Evolutionary conservation across 2,888 invertebrate species (phyloP), one percentile per base, ranked within the genome.

Genomic region (Pyrocoelia pectoralis): DNA sequence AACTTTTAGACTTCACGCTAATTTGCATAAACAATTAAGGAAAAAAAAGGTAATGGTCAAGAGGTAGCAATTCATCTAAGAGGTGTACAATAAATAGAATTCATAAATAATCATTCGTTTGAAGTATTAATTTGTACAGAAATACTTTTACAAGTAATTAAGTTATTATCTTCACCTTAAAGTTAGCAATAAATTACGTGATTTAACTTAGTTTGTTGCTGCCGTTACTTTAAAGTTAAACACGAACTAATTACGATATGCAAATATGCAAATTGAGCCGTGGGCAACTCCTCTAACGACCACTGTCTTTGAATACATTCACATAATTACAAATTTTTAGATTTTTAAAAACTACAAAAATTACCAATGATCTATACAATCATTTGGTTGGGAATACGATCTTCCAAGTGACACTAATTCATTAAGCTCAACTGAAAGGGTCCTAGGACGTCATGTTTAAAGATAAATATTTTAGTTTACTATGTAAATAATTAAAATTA

Each of bases 161-260:
- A 43, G 41, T 13, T 43, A 43, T 43, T 43, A 43, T 43, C 41
- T 43, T 15, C 41, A 43, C 41, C 41, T 43, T 43, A 43, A 43
- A 43, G 41, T 43, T 43, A 15, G 41, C 13, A 43, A 43, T 43
- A 43, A 43, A 43, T 43, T 43, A 43, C 15, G 41, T 15, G 41
- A 43, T 43, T 15, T 43, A 43, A 43, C 41, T 43, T 13, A 15
- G 41, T 43, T 43, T 43, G 41, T n/a, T 43, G 41, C 28, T 56
- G 49, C 15, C 12, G 15, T 48, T 56, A 17, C 38, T 49, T 49
- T 1, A 56, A 49, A 48, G 49, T 49, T 56, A 56, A 56, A 56
- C 56, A 56, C 49, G 49, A 56, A 56, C 51, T 57, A 57, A 57
- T 57, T 57, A 57, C 41, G n/a, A 40, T 57, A 57, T 57, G 57